Base-by-base conservation (phyloP, 2,113 vertebrate genomes). In the Plectropomus leopardus region DNA sequence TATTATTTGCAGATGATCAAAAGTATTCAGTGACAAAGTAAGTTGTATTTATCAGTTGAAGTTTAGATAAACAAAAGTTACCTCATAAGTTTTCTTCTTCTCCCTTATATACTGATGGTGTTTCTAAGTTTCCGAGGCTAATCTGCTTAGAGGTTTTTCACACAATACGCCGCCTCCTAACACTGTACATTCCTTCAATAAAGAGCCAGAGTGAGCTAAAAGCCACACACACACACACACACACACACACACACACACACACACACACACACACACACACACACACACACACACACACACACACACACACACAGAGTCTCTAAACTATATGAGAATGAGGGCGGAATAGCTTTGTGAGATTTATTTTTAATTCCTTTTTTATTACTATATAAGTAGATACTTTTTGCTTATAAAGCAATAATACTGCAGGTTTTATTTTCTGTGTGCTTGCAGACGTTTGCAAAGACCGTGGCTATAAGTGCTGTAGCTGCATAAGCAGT, bases 331-430 rank as follows among this genome's bases (percentile, higher is more conserved):
- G 24, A 53, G 36, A 69, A 44, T 21, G 34, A 28, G 26, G 66
- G 42, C 2, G 5, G 40, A 75, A 78, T 16, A 51, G 71, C 76
- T 84, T 71, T 51, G 57, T 40, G 14, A 84, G 71, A 84, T 80
- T 82, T 86, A 87, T 76, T 66, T 79, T 58, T 76, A 84, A 89
- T 89, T 82, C 76, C 48, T 60, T 78, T 88, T 83, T 91, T 89
- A 92, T 90, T 83, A 79, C 71, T 76, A 24, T 59, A 45, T 26
- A 82, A 85, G 72, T 73, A 63, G 58, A 77, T 66, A 53, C 24
- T 48, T 90, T 82, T 45, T 85, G 54, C 72, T 71, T 80, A 61
- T 60, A 19, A 84, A 68, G 80, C 57, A 89, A 83, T 83, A 75
- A 79, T 54, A 44, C 70, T 63, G 45, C 28, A 74, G 76, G 76